A percentile compares a stretch with the other conserved stretches of the same genome.
Conservation (phyloP, 53 echinoderm and acorn worm species). For the Paracentrotus lividus region DNA sequence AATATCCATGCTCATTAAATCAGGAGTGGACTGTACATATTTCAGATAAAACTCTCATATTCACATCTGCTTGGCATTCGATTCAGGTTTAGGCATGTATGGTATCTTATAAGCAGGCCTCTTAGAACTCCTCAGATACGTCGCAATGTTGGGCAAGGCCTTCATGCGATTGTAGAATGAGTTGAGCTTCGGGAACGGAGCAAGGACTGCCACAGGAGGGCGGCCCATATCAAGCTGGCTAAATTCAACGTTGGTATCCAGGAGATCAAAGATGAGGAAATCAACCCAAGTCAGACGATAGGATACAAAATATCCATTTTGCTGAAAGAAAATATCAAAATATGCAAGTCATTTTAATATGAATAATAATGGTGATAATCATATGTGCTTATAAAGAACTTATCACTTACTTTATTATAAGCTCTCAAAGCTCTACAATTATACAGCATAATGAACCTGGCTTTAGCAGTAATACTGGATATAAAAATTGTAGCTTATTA, state of each 20-base stretch:
- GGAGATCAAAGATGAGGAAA: conserved; percentile 86
- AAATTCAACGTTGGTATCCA: conserved; percentile 89
- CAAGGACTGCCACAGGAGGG: conserved; percentile 83
- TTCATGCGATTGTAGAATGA: conserved; percentile 93
- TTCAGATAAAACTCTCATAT: not conserved
- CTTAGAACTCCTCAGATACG: conserved; percentile 79
- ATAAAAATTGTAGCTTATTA: too few species aligned
- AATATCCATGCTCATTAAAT: too few species aligned
- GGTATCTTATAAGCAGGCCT: conserved; percentile 79
- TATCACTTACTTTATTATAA: too few species aligned
- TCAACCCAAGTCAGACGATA: conserved; percentile 94
- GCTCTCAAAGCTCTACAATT: too few species aligned
- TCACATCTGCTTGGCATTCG: conserved; percentile 51
- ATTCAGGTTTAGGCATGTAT: conserved; percentile 67
- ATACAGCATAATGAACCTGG: too few species aligned
- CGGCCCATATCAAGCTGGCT: conserved; percentile 83
- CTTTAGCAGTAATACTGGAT: too few species aligned
- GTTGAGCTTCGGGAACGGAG: conserved; percentile 84
- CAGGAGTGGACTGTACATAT: not conserved
- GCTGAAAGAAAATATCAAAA: conserved; percentile 64
- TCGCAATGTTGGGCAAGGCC: conserved; percentile 74
- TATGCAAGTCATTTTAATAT: too few species aligned
- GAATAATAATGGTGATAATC: too few species aligned
- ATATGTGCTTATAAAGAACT: too few species aligned
- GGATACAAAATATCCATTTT: conserved; percentile 80